These are phyloP conservation scores for Chloroceryle amazona DNA, from an alignment of 2,797 vertebrate species.

Conservation along the genomic window DNA sequence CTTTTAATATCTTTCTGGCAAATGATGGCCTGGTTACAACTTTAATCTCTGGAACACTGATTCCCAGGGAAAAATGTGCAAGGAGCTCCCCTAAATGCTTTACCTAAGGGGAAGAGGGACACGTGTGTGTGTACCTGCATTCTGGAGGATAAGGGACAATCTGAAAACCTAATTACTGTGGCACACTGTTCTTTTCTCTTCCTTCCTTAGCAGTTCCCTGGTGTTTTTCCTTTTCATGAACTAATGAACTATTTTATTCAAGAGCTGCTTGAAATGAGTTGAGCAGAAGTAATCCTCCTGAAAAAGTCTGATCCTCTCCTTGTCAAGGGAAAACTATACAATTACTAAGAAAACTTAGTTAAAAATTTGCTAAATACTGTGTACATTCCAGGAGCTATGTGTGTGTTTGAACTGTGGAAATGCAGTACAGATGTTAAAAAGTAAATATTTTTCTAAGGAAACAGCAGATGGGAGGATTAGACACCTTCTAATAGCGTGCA, in stretches of 20 bases:
- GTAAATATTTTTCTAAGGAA: constrained; percentile 81
- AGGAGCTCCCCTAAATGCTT: constrained; percentile 37
- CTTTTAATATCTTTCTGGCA: constrained; percentile 17
- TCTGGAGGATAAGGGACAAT: constrained; percentile 53
- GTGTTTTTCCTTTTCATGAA: constrained; percentile 79
- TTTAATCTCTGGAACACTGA: constrained; percentile 19
- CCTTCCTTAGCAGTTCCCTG: constrained; percentile 57
- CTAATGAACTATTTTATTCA: constrained; percentile 80
- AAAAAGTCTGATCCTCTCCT: constrained; percentile 66
- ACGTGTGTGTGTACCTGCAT: constrained; percentile 37
- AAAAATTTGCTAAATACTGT: constrained; percentile 73
- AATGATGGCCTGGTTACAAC: neutral
- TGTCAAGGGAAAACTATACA: constrained; percentile 75
- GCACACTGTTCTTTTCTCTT: constrained; percentile 48
- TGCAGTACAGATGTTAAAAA: constrained; percentile 80
- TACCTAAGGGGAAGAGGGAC: constrained; percentile 29
- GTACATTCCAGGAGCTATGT: constrained; percentile 73
- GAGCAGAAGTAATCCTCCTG: constrained; percentile 77
- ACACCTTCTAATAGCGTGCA: constrained; percentile 64
- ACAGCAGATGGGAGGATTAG: constrained; percentile 75
- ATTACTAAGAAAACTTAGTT: constrained; percentile 81
- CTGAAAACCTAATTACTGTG: constrained; percentile 80
- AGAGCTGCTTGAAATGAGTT: constrained; percentile 72
- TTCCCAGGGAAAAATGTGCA: neutral
- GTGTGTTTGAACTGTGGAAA: constrained; percentile 78